Evolutionary conservation across 2,888 invertebrate genomes (phyloP), one percentile per base, ranked within the genome.

Genomic region (Nomada flava): DNA sequence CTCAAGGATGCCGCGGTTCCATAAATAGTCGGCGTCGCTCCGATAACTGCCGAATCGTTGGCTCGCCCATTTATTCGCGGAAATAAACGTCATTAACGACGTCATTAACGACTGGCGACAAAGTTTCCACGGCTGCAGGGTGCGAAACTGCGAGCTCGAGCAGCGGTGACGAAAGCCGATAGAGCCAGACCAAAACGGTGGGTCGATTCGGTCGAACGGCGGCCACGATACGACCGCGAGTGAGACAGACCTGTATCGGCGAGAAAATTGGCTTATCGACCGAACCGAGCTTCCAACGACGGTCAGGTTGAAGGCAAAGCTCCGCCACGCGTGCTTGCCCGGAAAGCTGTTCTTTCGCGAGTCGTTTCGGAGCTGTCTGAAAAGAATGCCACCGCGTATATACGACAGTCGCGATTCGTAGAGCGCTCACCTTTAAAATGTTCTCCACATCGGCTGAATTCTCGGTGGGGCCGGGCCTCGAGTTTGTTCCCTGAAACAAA

Each of bases 361-460:
- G 10, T 15, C 7, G 9, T 23, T 23, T 63, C 23, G 26, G 15
- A n/a, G 47, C 47, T 47, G 3, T 7, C 23, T 9, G 23, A 4
- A 10, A 11, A 53, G 20, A 42, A 55, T 13, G 29, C 7, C 29
- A 7, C 9, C 15, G 47, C 15, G n/a, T 36, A 47, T 42, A 52
- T 36, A 36, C 18, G 42, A n/a, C 52, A 36, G 55, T 42, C 23
- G 47, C 0, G 20, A 63, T 63, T 63, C 15, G 11, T 15, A 7
- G 50, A 44, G 1, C 23, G 88, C 92, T 94, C 93, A 96, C 96
- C 95, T 96, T 96, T 91, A 96, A 94, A 92, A 96, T 96, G 93
- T 95, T 95, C 93, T 96, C 96, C 92, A 96, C 95, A 89, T 95
- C 94, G 86, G 95, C 94, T 88, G 95, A 95, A 92, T 95, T 95